These are phyloP conservation scores for Agrilus cyanescens DNA, from an alignment of 2,888 invertebrate species.

Conservation along the genomic window DNA sequence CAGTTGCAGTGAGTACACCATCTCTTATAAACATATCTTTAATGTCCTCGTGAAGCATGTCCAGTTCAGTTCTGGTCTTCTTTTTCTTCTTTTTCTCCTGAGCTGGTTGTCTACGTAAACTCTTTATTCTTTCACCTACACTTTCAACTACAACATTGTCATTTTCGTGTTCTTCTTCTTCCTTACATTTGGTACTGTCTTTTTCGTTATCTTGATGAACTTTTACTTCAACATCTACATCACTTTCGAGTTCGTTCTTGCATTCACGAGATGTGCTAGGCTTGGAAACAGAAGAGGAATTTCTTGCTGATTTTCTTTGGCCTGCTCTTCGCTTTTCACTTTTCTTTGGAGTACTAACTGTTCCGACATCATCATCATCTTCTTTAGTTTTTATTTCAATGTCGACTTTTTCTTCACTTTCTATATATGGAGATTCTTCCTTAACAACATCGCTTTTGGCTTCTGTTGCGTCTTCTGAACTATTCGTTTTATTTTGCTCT, in stretches of 20 bases:
- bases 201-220: neutral
- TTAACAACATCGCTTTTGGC: conserved; percentile 7
- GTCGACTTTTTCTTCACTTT: conserved; percentile 8
- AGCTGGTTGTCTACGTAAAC: conserved; percentile 9
- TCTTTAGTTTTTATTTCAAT: conserved; percentile 9
- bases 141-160: conserved; percentile 8
- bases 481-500: conserved; percentile 11
- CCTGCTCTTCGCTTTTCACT: neutral
- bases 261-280: too few species aligned
- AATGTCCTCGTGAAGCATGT: conserved; percentile 55
- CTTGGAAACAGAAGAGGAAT: neutral
- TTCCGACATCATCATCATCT: conserved; percentile 4
- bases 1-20: conserved; percentile 49
- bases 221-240: too few species aligned
- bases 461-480: conserved; percentile 13
- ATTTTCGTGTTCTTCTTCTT: conserved; percentile 5
- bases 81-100: conserved; percentile 11
- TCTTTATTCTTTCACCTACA: conserved; percentile 15
- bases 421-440: conserved; percentile 9
- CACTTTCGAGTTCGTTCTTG: too few species aligned
- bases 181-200: neutral
- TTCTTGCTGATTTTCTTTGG: conserved; percentile 1
- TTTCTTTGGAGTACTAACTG: neutral
- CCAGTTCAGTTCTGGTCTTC: conserved; percentile 39
- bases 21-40: conserved; percentile 58